These are phyloP conservation scores for Amazona guildingii DNA, from an alignment of 2,113 vertebrate species.

Conservation along the genomic window DNA sequence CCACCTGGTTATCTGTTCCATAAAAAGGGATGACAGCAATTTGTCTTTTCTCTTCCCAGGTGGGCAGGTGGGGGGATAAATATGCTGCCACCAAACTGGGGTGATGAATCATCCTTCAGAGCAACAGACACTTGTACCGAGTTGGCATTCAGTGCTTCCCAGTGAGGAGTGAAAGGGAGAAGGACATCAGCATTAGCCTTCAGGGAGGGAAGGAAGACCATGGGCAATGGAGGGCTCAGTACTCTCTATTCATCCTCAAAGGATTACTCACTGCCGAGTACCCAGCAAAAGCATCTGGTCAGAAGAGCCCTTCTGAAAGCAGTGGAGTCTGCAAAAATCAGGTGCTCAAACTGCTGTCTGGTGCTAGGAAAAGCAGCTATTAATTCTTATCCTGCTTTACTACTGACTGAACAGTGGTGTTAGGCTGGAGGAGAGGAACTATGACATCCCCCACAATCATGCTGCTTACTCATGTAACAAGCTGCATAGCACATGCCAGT, in stretches of 20 bases:
- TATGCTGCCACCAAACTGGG: constrained; percentile 30
- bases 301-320: background rate
- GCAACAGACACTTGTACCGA: constrained; percentile 46
- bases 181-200: background rate
- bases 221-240: background rate
- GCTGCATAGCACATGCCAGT: background rate
- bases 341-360: background rate
- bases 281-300: background rate
- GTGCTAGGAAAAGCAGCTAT: background rate
- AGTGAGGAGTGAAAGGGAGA: background rate
- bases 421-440: background rate
- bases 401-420: background rate
- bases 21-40: constrained; percentile 74
- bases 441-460: background rate
- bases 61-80: constrained; percentile 53
- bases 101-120: constrained; percentile 64
- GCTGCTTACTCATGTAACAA: background rate
- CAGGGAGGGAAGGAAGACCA: background rate
- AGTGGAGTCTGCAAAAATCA: background rate
- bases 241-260: background rate
- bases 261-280: background rate
- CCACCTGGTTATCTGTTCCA: constrained; percentile 71
- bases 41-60: constrained; percentile 54
- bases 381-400: background rate
- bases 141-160: constrained; percentile 59